Percentiles rank a stretch among this genome's conserved stretches.
Conservation (phyloP, 2,888 invertebrate genomes). For the Dryomyza anilis region DNA sequence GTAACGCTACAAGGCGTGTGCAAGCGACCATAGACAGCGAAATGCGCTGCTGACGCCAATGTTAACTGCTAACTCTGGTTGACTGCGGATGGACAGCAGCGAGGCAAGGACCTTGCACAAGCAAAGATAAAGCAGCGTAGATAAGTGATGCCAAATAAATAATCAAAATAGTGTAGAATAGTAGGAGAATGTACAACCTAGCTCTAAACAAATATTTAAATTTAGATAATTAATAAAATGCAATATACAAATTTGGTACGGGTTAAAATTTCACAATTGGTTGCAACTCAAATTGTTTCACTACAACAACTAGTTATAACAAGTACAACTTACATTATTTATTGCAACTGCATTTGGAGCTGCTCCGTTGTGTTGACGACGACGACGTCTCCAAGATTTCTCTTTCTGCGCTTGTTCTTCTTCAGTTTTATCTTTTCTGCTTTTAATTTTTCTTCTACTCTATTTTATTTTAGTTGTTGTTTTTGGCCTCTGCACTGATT, state of each 20-base stretch:
- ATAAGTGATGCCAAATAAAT: no score
- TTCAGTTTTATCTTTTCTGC: no score
- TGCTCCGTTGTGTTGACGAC: no score
- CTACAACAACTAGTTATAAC: background rate
- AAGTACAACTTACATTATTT: constrained; percentile 31
- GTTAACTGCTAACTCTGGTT: no score
- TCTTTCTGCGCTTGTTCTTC: constrained; percentile 1
- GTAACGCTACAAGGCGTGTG: constrained; percentile 25
- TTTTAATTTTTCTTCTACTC: no score
- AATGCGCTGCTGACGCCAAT: background rate
- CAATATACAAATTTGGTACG: no score
- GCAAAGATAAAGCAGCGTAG: no score
- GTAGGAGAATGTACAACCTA: no score
- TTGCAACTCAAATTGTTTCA: background rate
- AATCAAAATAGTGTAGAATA: no score
- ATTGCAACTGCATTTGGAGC: constrained; percentile 31
- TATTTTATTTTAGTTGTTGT: background rate
- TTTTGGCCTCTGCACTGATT: background rate
- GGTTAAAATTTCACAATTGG: background rate
- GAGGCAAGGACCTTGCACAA: no score
- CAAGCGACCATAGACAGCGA: constrained; percentile 25
- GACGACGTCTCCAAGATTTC: constrained; percentile 18
- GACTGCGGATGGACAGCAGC: background rate
- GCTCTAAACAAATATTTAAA: no score
- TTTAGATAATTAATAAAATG: no score